Evolutionary conservation across 2,113 vertebrate genomes (phyloP).

Genomic region (Gorsachius goisagi): DNA sequence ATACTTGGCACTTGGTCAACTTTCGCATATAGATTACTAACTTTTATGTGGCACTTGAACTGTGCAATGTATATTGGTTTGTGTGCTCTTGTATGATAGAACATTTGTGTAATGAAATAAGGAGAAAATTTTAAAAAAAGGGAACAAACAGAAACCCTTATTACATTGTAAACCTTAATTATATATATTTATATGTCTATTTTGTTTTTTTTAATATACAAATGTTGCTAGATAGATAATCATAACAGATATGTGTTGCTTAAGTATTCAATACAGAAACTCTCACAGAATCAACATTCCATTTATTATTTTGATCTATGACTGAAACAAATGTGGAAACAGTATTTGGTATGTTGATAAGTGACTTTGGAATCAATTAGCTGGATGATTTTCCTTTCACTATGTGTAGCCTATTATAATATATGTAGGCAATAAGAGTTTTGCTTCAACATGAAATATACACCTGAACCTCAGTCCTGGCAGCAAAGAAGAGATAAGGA

Average conservation of each 20-base stretch:
- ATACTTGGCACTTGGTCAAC: neutral
- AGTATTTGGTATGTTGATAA: neutral
- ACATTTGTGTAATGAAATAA: neutral
- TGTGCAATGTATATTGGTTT: rapidly evolving
- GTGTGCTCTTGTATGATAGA: neutral
- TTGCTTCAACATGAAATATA: neutral
- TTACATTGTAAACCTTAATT: neutral
- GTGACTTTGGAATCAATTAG: neutral
- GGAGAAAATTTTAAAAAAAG: neutral
- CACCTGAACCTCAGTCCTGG: neutral
- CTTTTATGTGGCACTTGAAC: neutral
- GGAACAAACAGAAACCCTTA: neutral
- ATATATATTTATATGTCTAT: neutral
- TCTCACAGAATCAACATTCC: neutral
- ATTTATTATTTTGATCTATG: neutral
- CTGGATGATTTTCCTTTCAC: neutral
- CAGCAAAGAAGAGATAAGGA: neutral
- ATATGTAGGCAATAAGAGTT: neutral
- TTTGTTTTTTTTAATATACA: neutral
- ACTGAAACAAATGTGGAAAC: neutral
- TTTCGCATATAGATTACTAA: neutral
- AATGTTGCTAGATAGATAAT: neutral
- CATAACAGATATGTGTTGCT: neutral
- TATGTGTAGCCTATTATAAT: neutral
- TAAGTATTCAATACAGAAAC: neutral